These are phyloP conservation scores for Drosophila ochracea DNA, from an alignment of 2,888 invertebrate genomes.

Conservation along the genomic window DNA sequence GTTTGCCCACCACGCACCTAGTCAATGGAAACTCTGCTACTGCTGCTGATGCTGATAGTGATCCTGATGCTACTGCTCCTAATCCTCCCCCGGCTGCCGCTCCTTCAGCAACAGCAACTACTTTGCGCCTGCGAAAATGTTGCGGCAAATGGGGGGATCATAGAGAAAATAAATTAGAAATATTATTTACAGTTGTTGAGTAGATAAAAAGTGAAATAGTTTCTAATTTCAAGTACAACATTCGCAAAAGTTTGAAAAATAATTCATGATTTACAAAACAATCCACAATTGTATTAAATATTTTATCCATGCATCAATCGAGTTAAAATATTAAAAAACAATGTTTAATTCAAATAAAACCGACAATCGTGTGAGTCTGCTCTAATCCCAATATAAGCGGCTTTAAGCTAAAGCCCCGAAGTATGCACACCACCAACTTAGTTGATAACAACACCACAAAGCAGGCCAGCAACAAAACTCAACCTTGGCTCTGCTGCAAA, in stretches of 20 bases:
- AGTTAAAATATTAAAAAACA: too few species aligned
- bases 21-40: not conserved
- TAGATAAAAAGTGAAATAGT: too few species aligned
- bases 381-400: not conserved
- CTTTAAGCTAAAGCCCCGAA: not conserved
- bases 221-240: too few species aligned
- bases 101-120: not conserved
- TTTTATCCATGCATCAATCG: too few species aligned
- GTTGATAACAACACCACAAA: slow-evolving; percentile 1
- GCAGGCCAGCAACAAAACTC: too few species aligned
- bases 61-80: not conserved
- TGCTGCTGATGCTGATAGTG: not conserved
- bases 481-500: slow-evolving; percentile 7
- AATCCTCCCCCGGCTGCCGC: not conserved
- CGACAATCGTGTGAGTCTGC: too few species aligned
- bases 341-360: too few species aligned
- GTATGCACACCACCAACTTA: slow-evolving; percentile 20
- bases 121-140: slow-evolving; percentile 87
- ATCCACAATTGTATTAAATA: too few species aligned
- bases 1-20: slow-evolving; percentile 79
- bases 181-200: too few species aligned
- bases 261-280: too few species aligned
- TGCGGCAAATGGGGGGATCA: slow-evolving; percentile 87
- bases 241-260: too few species aligned
- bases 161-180: too few species aligned